Evolutionary conservation across 2,113 vertebrate genomes (phyloP), one percentile per base, ranked within the genome.

Genomic region (Eurypyga helias): DNA sequence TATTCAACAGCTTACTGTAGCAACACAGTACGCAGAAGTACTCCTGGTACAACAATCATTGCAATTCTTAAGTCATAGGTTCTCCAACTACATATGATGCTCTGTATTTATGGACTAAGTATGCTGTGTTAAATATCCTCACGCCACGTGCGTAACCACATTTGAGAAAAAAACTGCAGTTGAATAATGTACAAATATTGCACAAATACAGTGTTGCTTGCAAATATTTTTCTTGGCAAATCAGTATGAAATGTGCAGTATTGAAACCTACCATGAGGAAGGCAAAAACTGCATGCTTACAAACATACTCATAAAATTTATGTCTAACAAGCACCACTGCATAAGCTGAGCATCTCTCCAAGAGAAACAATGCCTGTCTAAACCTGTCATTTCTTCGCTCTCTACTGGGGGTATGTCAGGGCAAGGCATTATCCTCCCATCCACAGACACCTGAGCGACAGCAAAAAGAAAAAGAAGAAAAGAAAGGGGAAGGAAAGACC

Each of bases 301-400:
- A 91, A 49, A 85, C 61, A 88, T 73, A 71, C 24, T 85, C 57
- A 13, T 9, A 49, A 84, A 89, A 94, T 95, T 75, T 94, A 71
- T 3, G 60, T 75, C 46, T 89, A 62, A 57, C 24, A 79, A 90
- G 33, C 49, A 61, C 10, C 10, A 20, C 13, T 52, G 65, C 54
- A n/a, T 34, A 66, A 55, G 21, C 69, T 38, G 52, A 86, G 55
- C 18, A 3, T 16, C 45, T 55, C 55, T 70, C 36, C 5, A 23
- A 46, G 33, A 65, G 26, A 72, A 91, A 60, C 2, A 5, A 46
- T 2, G 41, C 17, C 25, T 45, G 33, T 11, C 67, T 48, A 58
- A 78, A 38, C 8, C 38, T 43, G 31, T 1, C 7, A 0, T 20
- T 69, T 41, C 43, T 62, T 46, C 71, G 46, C 33, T 89, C 11